Base-by-base conservation (phyloP, 2,888 invertebrate species). In the Aphidius colemani region DNA sequence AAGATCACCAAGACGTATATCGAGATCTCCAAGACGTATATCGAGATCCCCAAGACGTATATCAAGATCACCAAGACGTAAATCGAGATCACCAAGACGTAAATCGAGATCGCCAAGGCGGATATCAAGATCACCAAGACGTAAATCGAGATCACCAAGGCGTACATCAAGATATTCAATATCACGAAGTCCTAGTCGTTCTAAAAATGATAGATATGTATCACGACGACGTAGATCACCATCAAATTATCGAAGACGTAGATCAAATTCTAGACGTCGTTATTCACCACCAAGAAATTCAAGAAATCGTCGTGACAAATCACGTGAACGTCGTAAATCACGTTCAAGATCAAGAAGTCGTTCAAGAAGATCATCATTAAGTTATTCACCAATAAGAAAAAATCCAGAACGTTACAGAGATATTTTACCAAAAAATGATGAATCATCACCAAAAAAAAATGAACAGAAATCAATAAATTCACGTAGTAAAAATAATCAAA, bases 331-430 rank as follows among this genome's bases (percentile, higher is more conserved):
- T 44, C 58, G 69, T 66, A 64, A 69, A 67, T 72, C 75, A 5
- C 72, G 76, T 6, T 75, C 76, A 3, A 62, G 69, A 0, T 63
- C 71, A 11, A 53, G 84, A 53, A 86, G 86, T 71, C 84, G 85
- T 0, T 87, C 86, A 9, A 69, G 76, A 58, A 69, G 79, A 63
- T 80, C 78, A n/a, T 87, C 86, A 68, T 80, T 90, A 58, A 90
- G 90, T 71, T 90, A 90, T 72, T 90, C 90, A 0, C 90, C 90
- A 0, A 88, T 89, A 0, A 84, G 88, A 3, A 85, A 88, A 11
- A 87, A 89, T 79, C 89, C 90, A 0, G 90, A 90, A 72, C 85
- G 89, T 1, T 90, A 90, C 75, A 85, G 85, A 40, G 90, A 90
- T 67, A 87, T 89, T 50, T 82, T 89, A 45, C 87, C 88, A 59